Evolutionary conservation across 2,113 vertebrate species (phyloP).

Genomic region (Vulpes ferrilata): DNA sequence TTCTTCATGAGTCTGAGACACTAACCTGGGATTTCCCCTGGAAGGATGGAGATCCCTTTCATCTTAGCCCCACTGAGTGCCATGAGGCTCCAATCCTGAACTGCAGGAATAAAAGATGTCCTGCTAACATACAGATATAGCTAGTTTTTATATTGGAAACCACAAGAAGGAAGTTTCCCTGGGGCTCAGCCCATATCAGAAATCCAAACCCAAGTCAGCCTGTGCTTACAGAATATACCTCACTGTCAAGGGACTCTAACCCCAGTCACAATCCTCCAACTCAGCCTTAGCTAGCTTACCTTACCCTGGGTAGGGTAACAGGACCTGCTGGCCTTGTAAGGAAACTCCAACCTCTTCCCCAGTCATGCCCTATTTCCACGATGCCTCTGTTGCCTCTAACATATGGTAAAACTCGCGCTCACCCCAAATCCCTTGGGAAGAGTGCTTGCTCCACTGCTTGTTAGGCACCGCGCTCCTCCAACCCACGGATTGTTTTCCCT

Average conservation of each 20-base stretch:
- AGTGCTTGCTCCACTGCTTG: background rate
- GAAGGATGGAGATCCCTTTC: constrained; percentile 68
- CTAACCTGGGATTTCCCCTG: constrained; percentile 63
- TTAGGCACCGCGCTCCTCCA: background rate
- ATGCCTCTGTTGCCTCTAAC: background rate
- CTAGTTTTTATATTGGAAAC: background rate
- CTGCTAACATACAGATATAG: constrained; percentile 59
- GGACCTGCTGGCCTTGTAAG: background rate
- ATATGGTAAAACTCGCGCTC: background rate
- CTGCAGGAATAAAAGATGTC: constrained; percentile 72
- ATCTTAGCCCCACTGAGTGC: constrained; percentile 64
- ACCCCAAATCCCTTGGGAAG: background rate
- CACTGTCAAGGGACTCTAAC: background rate
- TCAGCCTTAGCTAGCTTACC: background rate
- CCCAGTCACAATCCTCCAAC: background rate
- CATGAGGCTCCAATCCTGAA: constrained; percentile 63
- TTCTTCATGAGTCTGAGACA: constrained; percentile 52
- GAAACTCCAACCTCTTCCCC: background rate
- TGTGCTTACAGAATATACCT: background rate
- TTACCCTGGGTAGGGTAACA: background rate
- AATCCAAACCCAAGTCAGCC: background rate
- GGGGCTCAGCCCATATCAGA: background rate
- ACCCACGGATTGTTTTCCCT: background rate
- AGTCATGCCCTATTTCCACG: background rate
- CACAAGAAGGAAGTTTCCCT: background rate